Base-by-base conservation (phyloP, 2,113 vertebrate genomes). In the Aix galericulata region DNA sequence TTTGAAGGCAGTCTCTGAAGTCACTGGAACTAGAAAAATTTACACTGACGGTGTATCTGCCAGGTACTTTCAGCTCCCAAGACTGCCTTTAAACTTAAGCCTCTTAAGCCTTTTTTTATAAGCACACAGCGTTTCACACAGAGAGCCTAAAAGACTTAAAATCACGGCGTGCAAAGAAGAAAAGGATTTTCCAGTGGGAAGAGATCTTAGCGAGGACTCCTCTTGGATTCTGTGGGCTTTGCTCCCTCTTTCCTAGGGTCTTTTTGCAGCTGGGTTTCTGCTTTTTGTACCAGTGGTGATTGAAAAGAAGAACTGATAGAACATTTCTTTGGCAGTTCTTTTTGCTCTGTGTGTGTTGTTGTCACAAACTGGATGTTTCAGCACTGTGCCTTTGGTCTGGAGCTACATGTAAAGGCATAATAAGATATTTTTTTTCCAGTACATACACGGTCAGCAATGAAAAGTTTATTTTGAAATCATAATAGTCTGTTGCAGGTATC, bases 51-150 rank as follows among this genome's bases (percentile, higher is more conserved):
- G 48, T 71, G 53, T 29, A 56, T 53, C 77, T 91, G 77, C 81
- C 74, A 58, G 34, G 13, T 82, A 11, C 82, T 89, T 68, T 42
- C 32, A 20, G 52, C 50, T 93, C 78, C 71, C 38, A 64, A 56
- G 52, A 66, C 73, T 93, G 77, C 86, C 44, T 92, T 94, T 91
- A 82, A 91, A 73, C 31, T 67, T 85, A 73, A 87, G 71, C 58
- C 81, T 64, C 82, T 82, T 62, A 72, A 56, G 40, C 17, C 78
- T 29, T 88, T 75, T 81, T 81, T 82, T 34, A 34, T 82, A 68
- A 89, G 48, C 34, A 22, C 15, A 2, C 10, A 21, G 67, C 22
- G 12, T 88, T 91, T 91, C 76, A 55, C 62, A 44, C 58, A 55
- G 79, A 69, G 34, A 64, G 34, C 58, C 74, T 92, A 3, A 55